Evolutionary conservation across 2,113 vertebrate species (phyloP), one percentile per base, ranked within the genome.

Genomic region (Xiphophorus hellerii): DNA sequence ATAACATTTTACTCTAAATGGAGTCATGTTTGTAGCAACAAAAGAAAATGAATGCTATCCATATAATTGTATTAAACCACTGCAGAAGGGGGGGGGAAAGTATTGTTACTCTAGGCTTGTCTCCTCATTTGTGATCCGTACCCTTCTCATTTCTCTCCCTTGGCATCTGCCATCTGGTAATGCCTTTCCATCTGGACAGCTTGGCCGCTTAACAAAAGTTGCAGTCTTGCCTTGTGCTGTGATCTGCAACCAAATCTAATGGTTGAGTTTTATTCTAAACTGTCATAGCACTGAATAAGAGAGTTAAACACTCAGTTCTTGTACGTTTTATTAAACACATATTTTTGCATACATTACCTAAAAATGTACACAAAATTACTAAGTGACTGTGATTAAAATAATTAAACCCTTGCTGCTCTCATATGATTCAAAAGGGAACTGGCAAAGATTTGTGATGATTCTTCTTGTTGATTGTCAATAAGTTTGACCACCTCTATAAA

Each of bases 181-280:
- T 76, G 70, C 65, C 74, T 82, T 76, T 71, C 90, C 92, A 93
- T 93, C 90, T 94, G 93, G 88, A 83, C 84, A 62, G 62, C 66
- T 84, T 79, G 71, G 77, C 67, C 81, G 60, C 71, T 86, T 85
- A 85, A 81, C 78, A 83, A 82, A 72, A 81, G 71, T 79, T 78
- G 17, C 11, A 10, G 62, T 81, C 75, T 74, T 78, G 74, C 6
- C 63, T 63, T 29, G 27, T 69, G 25, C 37, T 84, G 62, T 73
- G 62, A 65, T 58, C 60, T 65, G 73, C 68, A 75, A 82, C 71
- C 9, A 73, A 62, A 80, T 58, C 20, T 7, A 11, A 51, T 64
- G 33, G 51, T 42, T 25, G 29, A 79, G 69, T 65, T 78, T 72
- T 58, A 76, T 66, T 65, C 22, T 31, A 67, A 71, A 20, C 35